These are phyloP conservation scores for Pseudolaguvia tuberculata DNA, from an alignment of 2,113 vertebrate genomes.

Conservation along the genomic window DNA sequence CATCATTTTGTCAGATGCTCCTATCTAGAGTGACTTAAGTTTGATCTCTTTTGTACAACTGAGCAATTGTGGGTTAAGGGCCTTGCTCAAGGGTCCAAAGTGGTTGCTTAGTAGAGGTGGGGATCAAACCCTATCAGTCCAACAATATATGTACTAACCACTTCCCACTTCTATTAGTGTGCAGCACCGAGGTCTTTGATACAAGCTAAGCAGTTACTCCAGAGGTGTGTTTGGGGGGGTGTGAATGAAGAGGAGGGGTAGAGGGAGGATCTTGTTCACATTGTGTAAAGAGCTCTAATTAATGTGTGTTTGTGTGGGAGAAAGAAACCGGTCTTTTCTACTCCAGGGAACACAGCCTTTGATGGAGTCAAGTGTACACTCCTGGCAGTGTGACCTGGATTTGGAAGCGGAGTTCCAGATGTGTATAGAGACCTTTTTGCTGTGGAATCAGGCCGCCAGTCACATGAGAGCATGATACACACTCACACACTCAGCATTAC, in stretches of 20 bases:
- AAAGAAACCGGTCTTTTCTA: slow-evolving; percentile 25
- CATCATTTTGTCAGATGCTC: too few species aligned
- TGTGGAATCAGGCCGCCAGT: slow-evolving; percentile 30
- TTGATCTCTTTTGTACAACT: too few species aligned
- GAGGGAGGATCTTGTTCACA: slow-evolving; percentile 22
- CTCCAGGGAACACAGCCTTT: slow-evolving; percentile 15
- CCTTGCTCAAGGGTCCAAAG: too few species aligned
- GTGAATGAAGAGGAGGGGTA: slow-evolving; percentile 15
- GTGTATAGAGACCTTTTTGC: slow-evolving; percentile 28
- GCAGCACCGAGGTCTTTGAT: neutral
- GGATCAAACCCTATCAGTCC: too few species aligned
- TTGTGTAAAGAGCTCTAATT: slow-evolving; percentile 48
- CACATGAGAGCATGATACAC: slow-evolving; percentile 15
- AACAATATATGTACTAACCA: too few species aligned
- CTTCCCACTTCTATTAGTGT: neutral
- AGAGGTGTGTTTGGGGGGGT: slow-evolving; percentile 26
- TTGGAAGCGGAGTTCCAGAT: slow-evolving; percentile 29
- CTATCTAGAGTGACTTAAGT: too few species aligned
- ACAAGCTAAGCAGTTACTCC: neutral
- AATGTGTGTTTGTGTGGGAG: slow-evolving; percentile 30
- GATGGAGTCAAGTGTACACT: slow-evolving; percentile 17
- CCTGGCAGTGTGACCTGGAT: slow-evolving; percentile 47
- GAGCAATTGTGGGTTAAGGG: too few species aligned
- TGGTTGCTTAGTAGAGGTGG: too few species aligned
- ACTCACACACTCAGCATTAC: slow-evolving; percentile 37